Percentiles rank a stretch among this genome's conserved stretches.
Conservation (phyloP, 2,888 invertebrate genomes). For the Trisateles emortualis region DNA sequence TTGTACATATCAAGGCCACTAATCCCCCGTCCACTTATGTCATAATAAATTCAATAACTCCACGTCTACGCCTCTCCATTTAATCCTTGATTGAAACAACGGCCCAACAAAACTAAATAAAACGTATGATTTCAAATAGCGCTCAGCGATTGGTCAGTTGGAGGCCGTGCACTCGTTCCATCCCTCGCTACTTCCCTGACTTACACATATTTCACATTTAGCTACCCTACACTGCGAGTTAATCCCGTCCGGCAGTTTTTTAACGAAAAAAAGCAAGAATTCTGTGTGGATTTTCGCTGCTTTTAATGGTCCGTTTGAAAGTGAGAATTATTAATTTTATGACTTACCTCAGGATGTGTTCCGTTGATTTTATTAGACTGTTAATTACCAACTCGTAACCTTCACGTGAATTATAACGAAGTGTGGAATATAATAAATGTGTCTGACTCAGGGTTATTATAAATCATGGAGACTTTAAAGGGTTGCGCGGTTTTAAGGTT, state of each 20-base stretch:
- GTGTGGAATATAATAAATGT: not conserved
- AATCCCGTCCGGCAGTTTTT: conserved; percentile 39
- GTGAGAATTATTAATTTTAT: conserved; percentile 33
- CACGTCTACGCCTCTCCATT: not conserved
- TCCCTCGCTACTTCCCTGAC: conserved; percentile 23
- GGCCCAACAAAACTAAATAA: conserved; percentile 20
- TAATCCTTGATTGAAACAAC: conserved; percentile 34
- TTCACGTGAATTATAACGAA: not conserved
- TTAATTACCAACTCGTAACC: conserved; percentile 24
- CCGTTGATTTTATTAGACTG: conserved; percentile 23
- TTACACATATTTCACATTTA: conserved; percentile 48
- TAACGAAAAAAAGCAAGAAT: conserved; percentile 29
- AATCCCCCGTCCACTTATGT: not conserved
- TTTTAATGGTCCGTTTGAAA: conserved; percentile 30
- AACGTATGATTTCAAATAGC: conserved; percentile 22
- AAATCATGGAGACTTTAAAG: not conserved
- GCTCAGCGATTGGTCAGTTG: conserved; percentile 26
- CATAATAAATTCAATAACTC: not conserved
- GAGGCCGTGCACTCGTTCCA: conserved; percentile 10
- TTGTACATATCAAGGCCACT: not conserved
- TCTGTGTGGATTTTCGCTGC: conserved; percentile 26
- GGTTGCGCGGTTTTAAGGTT: too few species aligned
- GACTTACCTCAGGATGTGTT: conserved; percentile 15
- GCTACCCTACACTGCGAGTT: conserved; percentile 28
- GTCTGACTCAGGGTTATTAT: not conserved